Evolutionary conservation across 2,113 vertebrate species (phyloP).

Genomic region (Rutilus rutilus): DNA sequence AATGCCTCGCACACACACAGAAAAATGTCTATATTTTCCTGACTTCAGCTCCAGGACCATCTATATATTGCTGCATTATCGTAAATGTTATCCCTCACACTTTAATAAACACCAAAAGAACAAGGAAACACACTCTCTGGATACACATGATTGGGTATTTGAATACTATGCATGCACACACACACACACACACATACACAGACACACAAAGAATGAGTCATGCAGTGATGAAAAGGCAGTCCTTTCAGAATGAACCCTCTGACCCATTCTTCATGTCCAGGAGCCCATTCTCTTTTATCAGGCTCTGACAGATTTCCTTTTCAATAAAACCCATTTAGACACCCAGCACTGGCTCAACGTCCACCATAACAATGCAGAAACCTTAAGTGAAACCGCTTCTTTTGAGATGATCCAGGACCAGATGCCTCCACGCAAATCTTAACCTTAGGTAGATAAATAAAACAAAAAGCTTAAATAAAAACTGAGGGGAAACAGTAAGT

Average conservation of each 20-base stretch:
- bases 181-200: conserved; percentile 47
- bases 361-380: conserved; percentile 50
- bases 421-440: conserved; percentile 16
- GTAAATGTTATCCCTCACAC: neutral
- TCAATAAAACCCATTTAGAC: conserved; percentile 77
- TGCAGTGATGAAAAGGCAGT: conserved; percentile 79
- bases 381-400: conserved; percentile 40
- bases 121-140: neutral
- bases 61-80: neutral
- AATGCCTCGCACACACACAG: conserved; percentile 10
- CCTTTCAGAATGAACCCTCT: conserved; percentile 80
- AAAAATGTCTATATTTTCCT: neutral
- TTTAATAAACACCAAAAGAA: neutral
- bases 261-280: conserved; percentile 79
- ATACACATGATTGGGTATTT: neutral
- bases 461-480: neutral
- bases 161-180: conserved; percentile 40
- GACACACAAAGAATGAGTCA: conserved; percentile 74
- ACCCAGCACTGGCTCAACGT: conserved; percentile 67
- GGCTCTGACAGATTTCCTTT: conserved; percentile 76
- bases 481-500: conserved; percentile 1
- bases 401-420: conserved; percentile 34
- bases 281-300: conserved; percentile 77
- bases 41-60: neutral
- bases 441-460: neutral